Base-by-base conservation (phyloP, 2,888 invertebrate genomes). In the Hedya salicella region DNA sequence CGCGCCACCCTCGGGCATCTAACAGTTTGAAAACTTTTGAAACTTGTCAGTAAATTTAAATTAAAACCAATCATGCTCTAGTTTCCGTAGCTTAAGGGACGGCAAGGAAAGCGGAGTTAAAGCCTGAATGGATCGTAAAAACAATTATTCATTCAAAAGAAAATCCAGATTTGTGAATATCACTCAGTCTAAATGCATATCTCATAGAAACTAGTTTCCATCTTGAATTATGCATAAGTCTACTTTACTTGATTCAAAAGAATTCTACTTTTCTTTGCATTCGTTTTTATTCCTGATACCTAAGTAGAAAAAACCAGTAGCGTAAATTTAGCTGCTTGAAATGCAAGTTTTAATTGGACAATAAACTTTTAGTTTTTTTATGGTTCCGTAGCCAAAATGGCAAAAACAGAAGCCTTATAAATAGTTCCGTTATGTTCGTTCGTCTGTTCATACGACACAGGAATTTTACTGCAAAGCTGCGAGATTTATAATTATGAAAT, bases 221-320 rank as follows among this genome's bases (percentile, higher is more conserved):
- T 66, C 66, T 61, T 66, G 60, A 66, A 66, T 66, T 48, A 66
- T 66, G 66, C 66, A 66, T 66, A 66, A 66, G 66, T 66, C 66
- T 66, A 66, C 61, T 61, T 66, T 49, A 49, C 53, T 66, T 53
- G 60, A 66, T 61, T 66, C 66, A 66, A 66, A 61, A 66, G 66
- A 66, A 66, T 66, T 60, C 60, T 53, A 25, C 61, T 40, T 54
- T 60, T 54, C 48, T 54, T 61, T 46, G 30, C 40, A 49, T 30
- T n/a, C n/a, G n/a, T n/a, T 25, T 50, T 59, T 64, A 46, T 25
- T 54, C 32, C 61, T 48, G 48, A 54, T 60, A n/a, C n/a, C n/a
- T n/a, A 54, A 66, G 39, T 54, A 61, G 54, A 60, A 44, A 19
- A 59, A 46, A 17, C 39, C 50, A 40, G 32, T 14, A 17, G 13